Evolutionary conservation across 2,113 vertebrate species (phyloP), one percentile per base, ranked within the genome.

Genomic region (Pachyramphus minor): DNA sequence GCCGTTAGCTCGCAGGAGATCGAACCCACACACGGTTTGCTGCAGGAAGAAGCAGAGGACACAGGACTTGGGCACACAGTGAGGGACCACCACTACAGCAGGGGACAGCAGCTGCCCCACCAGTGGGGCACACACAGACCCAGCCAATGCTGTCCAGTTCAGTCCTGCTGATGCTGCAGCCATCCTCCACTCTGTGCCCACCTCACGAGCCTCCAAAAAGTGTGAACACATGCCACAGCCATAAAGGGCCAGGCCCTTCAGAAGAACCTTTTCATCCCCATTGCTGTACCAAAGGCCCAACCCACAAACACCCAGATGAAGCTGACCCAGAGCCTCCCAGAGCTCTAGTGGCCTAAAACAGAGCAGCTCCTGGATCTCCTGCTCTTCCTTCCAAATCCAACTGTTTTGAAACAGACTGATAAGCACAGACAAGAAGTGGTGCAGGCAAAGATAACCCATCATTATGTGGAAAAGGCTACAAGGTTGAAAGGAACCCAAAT

Each of bases 1-100:
- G 44, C 99, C 99, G 0, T 99, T 99, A 58, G 99, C 99, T 76
- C 99, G 98, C 78, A 99, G 98, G 18, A 99, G 99, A 97, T 99
- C 99, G 21, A 99, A 99, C 35, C 99, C 99, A 21, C 99, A 99
- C 23, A 99, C 99, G 0, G 99, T 99, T 99, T 99, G 99, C 99
- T 99, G 98, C 62, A 89, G 45, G 63, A 67, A 27, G 50, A 59
- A 96, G 93, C 66, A 93, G 27, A 80, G 41, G 35, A 66, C 8
- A 7, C 2, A 2, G 77, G 60, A 28, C n/a, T 77, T 5, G 5
- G 80, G 45, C 14, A 49, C 4, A 2, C 60, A 19, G 42, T 4
- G 13, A 72, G 63, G 55, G 39, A 44, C 28, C 41, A 41, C 79
- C 14, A 27, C 50, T 25, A 52, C 25, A 52, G 50, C 5, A 30